These are phyloP conservation scores for Lucilia sericata DNA, from an alignment of 1,140 invertebrate species.

Conservation along the genomic window DNA sequence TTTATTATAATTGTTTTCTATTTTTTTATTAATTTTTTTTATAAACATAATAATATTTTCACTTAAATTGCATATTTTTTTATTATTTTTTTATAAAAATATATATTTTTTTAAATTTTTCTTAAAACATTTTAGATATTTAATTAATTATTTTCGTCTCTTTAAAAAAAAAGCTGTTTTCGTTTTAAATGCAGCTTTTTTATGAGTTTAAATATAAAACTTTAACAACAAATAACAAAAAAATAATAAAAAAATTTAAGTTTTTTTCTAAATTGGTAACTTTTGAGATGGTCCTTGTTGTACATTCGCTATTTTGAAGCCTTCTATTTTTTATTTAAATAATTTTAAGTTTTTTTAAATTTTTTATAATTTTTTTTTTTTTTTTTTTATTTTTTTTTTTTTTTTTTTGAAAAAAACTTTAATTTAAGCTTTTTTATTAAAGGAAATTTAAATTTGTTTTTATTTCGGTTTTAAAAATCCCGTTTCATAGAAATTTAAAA, in stretches of 20 bases:
- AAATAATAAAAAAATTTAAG: constrained; percentile 20
- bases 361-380: constrained; percentile 39
- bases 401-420: constrained; percentile 7
- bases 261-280: constrained; percentile 77
- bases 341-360: too few relatives aligned
- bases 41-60: neutral
- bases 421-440: constrained; percentile 36
- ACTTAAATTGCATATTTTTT: constrained; percentile 11
- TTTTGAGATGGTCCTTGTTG: constrained; percentile 97
- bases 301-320: constrained; percentile 56
- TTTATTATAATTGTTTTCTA: constrained; percentile 1
- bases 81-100: neutral
- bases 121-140: neutral
- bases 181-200: neutral
- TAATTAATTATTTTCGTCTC: neutral
- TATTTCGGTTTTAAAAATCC: constrained; percentile 3
- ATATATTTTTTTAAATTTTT: neutral
- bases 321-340: neutral
- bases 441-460: constrained; percentile 14
- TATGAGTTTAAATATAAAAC: neutral
- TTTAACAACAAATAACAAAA: constrained; percentile 30
- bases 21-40: neutral
- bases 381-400: constrained; percentile 28
- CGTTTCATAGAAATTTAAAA: neutral
- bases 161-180: neutral